phyloP scores from a whole-genome alignment of 2,113 vertebrate species.

The Lethenteron camtschaticum region DNA sequence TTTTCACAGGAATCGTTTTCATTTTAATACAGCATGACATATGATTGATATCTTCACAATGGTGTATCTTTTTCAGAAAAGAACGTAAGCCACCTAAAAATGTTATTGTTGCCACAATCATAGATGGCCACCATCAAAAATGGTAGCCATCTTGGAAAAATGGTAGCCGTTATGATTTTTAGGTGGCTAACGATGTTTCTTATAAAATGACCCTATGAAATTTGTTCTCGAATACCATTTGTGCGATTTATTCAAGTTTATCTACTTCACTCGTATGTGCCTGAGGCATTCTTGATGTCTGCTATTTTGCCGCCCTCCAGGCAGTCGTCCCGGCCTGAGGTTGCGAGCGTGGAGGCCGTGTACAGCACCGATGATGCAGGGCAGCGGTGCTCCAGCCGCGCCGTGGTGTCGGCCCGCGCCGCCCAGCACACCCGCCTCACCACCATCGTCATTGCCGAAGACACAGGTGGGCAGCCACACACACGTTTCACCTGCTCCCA shows the following conservation, averaged over 20 bases:
- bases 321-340: conserved; percentile 67
- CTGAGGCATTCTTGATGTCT: neutral
- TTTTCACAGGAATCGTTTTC: no score
- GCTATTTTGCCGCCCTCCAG: conserved; percentile 19
- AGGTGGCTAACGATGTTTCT: neutral
- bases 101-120: no score
- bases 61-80: no score
- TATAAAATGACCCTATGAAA: neutral
- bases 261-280: neutral
- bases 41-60: no score
- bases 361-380: conserved; percentile 16
- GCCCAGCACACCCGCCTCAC: conserved; percentile 34
- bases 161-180: neutral
- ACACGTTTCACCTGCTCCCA: neutral
- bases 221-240: neutral
- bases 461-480: conserved; percentile 36
- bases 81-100: no score
- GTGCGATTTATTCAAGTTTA: no score
- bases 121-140: no score
- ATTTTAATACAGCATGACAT: no score
- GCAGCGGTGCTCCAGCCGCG: conserved; percentile 46
- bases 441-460: conserved; percentile 63
- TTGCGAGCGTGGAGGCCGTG: conserved; percentile 54
- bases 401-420: conserved; percentile 57
- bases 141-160: neutral